Evolutionary conservation across 2,888 invertebrate species (phyloP).

Genomic region (Pammene aurita): DNA sequence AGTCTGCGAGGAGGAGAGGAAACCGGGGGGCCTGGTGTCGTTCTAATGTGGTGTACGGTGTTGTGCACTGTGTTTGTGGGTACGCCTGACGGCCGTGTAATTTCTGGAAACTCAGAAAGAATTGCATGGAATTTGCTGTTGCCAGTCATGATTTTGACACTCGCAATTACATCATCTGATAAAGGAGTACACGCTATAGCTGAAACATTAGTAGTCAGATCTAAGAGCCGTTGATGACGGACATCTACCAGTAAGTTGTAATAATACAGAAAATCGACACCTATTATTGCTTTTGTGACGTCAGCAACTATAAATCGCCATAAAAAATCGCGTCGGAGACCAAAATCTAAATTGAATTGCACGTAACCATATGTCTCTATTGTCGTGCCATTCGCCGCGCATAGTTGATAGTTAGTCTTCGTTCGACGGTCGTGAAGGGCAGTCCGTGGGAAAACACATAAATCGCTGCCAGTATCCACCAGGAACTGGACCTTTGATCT

Average conservation of each 20-base stretch:
- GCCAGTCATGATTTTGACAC: background rate
- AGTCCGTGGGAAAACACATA: constrained; percentile 5
- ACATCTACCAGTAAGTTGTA: no score
- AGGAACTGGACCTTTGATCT: constrained; percentile 7
- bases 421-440: background rate
- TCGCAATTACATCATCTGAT: no score
- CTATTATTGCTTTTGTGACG: no score
- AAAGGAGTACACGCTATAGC: no score
- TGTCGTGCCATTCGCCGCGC: background rate
- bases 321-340: background rate
- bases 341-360: background rate
- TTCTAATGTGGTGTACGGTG: background rate
- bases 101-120: background rate
- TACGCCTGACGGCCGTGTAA: background rate
- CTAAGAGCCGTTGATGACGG: no score
- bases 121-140: background rate
- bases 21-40: constrained; percentile 3
- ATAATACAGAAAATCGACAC: no score
- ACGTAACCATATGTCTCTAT: background rate
- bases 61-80: background rate
- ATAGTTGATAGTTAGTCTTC: background rate
- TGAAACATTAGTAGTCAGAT: no score
- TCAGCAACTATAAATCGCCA: background rate
- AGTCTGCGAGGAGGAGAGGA: background rate
- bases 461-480: constrained; percentile 15